Evolutionary conservation across 2,888 invertebrate species (phyloP).

Genomic region (Philereme vetulata): DNA sequence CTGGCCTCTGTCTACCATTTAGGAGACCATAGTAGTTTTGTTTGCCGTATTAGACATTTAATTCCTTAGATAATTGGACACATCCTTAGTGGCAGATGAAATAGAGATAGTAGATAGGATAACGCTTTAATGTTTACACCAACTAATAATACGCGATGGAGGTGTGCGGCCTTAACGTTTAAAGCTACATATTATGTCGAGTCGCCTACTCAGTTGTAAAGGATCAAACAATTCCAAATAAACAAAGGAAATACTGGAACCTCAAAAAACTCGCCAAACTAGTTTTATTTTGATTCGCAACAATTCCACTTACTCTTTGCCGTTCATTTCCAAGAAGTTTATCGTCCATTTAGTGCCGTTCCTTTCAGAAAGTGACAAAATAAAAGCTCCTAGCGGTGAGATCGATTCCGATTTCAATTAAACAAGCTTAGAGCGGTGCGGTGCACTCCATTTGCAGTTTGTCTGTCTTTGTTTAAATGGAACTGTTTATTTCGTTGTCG

Average conservation of each 20-base stretch:
- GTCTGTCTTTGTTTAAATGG: constrained; percentile 18
- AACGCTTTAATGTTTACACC: no score
- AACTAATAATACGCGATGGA: no score
- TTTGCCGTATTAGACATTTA: no score
- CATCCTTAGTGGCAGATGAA: no score
- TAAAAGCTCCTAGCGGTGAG: constrained; percentile 9
- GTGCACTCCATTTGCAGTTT: constrained; percentile 25
- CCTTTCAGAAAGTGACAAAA: constrained; percentile 18
- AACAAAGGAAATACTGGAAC: constrained; percentile 16
- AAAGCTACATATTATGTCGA: no score
- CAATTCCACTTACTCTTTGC: constrained; percentile 23
- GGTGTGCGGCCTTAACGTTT: no score
- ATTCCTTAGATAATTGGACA: no score
- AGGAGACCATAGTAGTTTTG: no score
- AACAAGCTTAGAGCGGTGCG: constrained; percentile 11
- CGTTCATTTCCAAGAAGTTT: constrained; percentile 19
- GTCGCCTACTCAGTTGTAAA: no score
- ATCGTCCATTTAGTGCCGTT: constrained; percentile 20
- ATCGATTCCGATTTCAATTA: constrained; percentile 26
- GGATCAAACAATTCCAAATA: not conserved
- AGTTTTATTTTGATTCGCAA: constrained; percentile 19
- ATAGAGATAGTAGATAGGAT: no score
- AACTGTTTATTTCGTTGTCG: constrained; percentile 7
- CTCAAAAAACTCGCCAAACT: constrained; percentile 3
- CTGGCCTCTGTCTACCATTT: no score